Evolutionary conservation across 1,140 invertebrate species (phyloP).

Genomic region (Stegodyphus mimosarum): DNA sequence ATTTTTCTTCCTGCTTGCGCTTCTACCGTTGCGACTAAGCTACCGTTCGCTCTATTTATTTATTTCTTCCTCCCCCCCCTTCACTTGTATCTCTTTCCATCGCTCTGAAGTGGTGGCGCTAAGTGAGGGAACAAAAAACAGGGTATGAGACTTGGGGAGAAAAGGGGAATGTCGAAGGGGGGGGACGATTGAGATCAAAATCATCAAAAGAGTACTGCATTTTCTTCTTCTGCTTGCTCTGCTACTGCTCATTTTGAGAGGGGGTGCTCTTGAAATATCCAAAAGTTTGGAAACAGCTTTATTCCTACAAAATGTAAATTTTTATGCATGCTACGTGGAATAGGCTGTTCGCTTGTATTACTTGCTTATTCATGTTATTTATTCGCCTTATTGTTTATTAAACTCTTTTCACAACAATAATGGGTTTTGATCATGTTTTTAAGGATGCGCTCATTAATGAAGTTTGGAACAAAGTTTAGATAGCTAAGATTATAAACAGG

Average conservation of each 20-base stretch:
- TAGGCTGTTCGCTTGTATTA: too few species aligned
- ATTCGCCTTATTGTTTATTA: too few species aligned
- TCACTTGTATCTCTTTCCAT: conserved; percentile 15
- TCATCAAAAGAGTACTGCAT: conserved; percentile 42
- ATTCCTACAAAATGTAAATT: too few species aligned
- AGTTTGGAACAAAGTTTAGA: too few species aligned
- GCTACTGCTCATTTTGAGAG: not conserved
- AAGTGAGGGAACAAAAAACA: conserved; percentile 31
- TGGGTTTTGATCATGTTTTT: too few species aligned
- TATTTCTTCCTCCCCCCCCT: not conserved
- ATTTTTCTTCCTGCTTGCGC: conserved; percentile 37
- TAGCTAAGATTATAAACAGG: too few species aligned
- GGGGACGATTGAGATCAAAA: conserved; percentile 44
- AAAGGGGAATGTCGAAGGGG: not conserved
- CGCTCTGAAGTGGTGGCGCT: conserved; percentile 2
- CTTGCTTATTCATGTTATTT: too few species aligned
- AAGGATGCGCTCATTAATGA: too few species aligned
- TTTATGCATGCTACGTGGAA: too few species aligned
- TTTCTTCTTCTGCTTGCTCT: conserved; percentile 25
- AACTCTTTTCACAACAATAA: too few species aligned
- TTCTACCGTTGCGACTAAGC: not conserved
- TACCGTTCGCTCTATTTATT: conserved; percentile 9
- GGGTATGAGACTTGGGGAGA: not conserved
- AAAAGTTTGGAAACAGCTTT: too few species aligned
- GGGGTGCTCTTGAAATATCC: not conserved